A percentile compares a stretch with the other conserved stretches of the same genome.
These are phyloP conservation scores for Nomada flava DNA, from an alignment of 2,888 invertebrate species.

Conservation along the genomic window DNA sequence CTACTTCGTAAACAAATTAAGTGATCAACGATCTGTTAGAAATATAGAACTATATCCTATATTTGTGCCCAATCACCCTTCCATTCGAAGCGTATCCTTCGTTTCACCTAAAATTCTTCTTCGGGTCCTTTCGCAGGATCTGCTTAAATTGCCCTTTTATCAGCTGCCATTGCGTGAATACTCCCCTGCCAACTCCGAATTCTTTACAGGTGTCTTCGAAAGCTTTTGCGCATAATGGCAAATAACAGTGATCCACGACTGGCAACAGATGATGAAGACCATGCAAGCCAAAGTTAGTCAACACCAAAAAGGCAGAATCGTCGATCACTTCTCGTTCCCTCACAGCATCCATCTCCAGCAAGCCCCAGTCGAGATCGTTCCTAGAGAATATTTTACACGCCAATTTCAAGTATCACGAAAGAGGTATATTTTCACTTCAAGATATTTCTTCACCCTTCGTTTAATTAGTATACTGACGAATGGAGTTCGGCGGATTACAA, in stretches of 20 bases:
- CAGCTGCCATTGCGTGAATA: conserved; percentile 86
- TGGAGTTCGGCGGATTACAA: no score
- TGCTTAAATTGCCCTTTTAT: conserved; percentile 89
- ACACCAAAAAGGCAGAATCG: conserved; percentile 87
- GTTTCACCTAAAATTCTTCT: conserved; percentile 62
- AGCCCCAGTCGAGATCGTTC: conserved; percentile 89
- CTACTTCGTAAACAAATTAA: no score
- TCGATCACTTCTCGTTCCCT: conserved; percentile 89
- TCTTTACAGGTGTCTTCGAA: conserved; percentile 88
- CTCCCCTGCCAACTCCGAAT: conserved; percentile 85
- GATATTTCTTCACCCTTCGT: no score
- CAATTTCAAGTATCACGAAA: not conserved
- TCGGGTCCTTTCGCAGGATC: conserved; percentile 85
- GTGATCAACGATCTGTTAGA: no score
- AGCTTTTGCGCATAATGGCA: conserved; percentile 88
- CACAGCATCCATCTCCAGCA: conserved; percentile 90
- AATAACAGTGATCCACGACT: conserved; percentile 90
- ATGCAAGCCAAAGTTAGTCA: conserved; percentile 92
- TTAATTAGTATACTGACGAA: no score
- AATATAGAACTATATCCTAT: no score
- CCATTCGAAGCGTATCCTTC: no score
- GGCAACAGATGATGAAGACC: conserved; percentile 93
- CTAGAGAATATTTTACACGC: conserved; percentile 78
- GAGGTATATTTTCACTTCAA: no score
- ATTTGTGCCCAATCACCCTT: no score